Evolutionary conservation across 2,113 vertebrate genomes (phyloP), one percentile per base, ranked within the genome.

Genomic region (Pachyramphus minor): DNA sequence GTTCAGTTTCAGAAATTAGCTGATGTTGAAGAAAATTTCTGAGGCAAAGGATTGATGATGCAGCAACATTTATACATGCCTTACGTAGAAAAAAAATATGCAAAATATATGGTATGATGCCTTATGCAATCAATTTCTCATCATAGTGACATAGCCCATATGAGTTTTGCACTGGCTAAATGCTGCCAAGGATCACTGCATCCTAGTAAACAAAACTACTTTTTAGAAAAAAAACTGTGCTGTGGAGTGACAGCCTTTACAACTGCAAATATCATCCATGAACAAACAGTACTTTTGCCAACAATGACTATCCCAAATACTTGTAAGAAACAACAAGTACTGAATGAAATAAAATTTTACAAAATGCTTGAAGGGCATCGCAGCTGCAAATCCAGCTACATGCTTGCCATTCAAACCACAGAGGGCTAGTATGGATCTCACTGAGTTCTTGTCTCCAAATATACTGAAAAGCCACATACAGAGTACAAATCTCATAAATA

Each of bases 1-100:
- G 8, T 33, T 88, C 81, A 68, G 68, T 59, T 89, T 78, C 74
- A 83, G n/a, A 91, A 93, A 91, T 80, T 20, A 94, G 72, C 71
- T 96, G 72, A 91, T 41, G 56, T 24, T 83, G 59, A 85, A 90
- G n/a, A 56, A 93, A 95, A 95, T 66, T 87, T 41, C 63, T 93
- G 58, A 93, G 50, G 55, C 31, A 66, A 89, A 83, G 53, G 14
- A 76, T 8, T 89, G 81, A 87, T 90, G 55, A 91, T 66, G 45
- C 10, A 1, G 71, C 31, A 93, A 85, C 11, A 63, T 71, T 77
- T 77, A n/a, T 52, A 67, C 14, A 63, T 6, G 27, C 3, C 5
- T 66, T 72, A 62, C 23, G 5, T 18, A 53, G 44, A 21, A 87
- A 63, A 67, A 68, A 87, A 67, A 56, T 14, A 80, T 5, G 23